Percentiles rank a stretch among this genome's conserved stretches.
phyloP scores from a whole-genome alignment of 2,888 invertebrate genomes.

The Pseudanteris insignis region DNA sequence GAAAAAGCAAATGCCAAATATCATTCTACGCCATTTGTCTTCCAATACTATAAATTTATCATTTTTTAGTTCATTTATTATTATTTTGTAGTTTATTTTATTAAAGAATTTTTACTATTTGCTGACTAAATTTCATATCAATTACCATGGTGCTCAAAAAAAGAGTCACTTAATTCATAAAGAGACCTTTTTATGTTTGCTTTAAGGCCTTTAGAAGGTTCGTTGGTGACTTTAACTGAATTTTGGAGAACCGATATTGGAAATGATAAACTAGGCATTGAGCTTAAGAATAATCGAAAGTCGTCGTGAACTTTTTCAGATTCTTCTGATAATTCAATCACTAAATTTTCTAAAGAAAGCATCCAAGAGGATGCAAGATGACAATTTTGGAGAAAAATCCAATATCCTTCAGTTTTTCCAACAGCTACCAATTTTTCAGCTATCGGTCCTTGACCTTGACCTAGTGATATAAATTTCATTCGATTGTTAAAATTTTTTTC shows the following conservation, averaged over 20 bases:
- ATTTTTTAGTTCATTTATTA: no score
- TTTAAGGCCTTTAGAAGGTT: conserved; percentile 90
- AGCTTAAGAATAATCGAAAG: conserved; percentile 87
- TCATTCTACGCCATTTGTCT: no score
- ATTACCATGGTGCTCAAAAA: conserved; percentile 84
- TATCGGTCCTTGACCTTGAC: conserved; percentile 89
- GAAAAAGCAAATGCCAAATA: no score
- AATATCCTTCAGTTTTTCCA: conserved; percentile 79
- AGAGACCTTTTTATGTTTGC: conserved; percentile 89
- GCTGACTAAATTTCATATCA: no score
- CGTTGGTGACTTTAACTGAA: conserved; percentile 93
- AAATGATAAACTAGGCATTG: conserved; percentile 87
- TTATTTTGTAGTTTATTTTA: no score
- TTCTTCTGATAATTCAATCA: conserved; percentile 77
- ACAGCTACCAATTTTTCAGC: conserved; percentile 82
- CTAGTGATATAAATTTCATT: conserved; percentile 83
- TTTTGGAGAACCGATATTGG: conserved; percentile 92
- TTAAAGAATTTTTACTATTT: no score
- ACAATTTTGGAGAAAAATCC: conserved; percentile 92
- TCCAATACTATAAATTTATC: no score
- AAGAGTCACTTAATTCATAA: conserved; percentile 78
- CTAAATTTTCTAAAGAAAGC: conserved; percentile 81
- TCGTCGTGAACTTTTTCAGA: conserved; percentile 73
- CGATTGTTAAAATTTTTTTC: conserved; percentile 76
- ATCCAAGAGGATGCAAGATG: conserved; percentile 96